Evolutionary conservation across 2,113 vertebrate genomes (phyloP).

Genomic region (Sus scrofa): T2T-Sscrofa CM000818.6:3474001-3474500

Average conservation of each 20-base stretch:
- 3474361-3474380: not conserved
- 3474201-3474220: not conserved
- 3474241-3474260: too few species aligned
- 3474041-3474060: slow-evolving; percentile 68
- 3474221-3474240: not conserved
- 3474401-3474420: not conserved
- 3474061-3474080: slow-evolving; percentile 67
- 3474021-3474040: slow-evolving; percentile 54
- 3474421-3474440: not conserved
- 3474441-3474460: not conserved
- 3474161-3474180: not conserved
- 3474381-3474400: not conserved
- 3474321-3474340: not conserved
- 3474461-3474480: not conserved
- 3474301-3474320: not conserved
- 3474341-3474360: not conserved
- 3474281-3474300: not conserved
- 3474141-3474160: not conserved
- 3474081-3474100: slow-evolving; percentile 59
- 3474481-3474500: slow-evolving; percentile 23
- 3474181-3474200: not conserved
- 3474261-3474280: not conserved
- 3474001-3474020: slow-evolving; percentile 73
- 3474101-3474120: slow-evolving; percentile 51
- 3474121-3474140: slow-evolving; percentile 75